Evolutionary conservation across 2,113 vertebrate species (phyloP), one percentile per base, ranked within the genome.

Genomic region (Vicugna pacos): DNA sequence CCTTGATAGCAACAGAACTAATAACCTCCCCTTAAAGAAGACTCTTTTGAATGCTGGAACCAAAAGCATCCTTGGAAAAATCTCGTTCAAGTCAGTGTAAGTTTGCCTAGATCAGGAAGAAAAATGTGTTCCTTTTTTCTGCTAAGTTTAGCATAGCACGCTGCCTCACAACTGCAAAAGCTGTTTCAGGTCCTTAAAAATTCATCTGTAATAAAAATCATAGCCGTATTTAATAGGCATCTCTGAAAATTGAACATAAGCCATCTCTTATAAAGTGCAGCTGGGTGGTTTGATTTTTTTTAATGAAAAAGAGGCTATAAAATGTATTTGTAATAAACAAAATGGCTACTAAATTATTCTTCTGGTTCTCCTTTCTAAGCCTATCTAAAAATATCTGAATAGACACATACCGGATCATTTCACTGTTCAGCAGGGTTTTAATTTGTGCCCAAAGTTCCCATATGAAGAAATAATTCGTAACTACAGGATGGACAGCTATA

Each of bases 41-140:
- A 89, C 17, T 24, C 54, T 60, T 81, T 64, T 24, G 95, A 76
- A 24, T 70, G 30, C 22, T 95, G 16, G 16, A 94, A 94, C 79
- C 26, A 97, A 96, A 89, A 69, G 17, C 87, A 20, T 56, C 14
- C 50, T 83, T 94, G 24, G 2, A 60, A 77, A 77, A 94, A 76
- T 46, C 32, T 86, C 54, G 35, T 73, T 89, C 92, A 94, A 91
- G 84, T 89, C 84, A 35, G 4, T 70, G 38, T 84, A 84, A 95
- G 92, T 96, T 91, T 79, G 85, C 50, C 76, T 95, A 76, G 83
- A 95, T 92, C 89, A 75, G 77, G 60, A 95, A 96, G 67, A 90
- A 92, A 96, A 96, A 96, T 82, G 65, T 92, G 83, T 93, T 93
- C 73, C 80, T 80, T 92, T 93, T 90, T 82, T 92, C 62, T 93